These are phyloP conservation scores for Melanaphis sacchari DNA, from an alignment of 1,140 invertebrate species.

Conservation along the genomic window DNA sequence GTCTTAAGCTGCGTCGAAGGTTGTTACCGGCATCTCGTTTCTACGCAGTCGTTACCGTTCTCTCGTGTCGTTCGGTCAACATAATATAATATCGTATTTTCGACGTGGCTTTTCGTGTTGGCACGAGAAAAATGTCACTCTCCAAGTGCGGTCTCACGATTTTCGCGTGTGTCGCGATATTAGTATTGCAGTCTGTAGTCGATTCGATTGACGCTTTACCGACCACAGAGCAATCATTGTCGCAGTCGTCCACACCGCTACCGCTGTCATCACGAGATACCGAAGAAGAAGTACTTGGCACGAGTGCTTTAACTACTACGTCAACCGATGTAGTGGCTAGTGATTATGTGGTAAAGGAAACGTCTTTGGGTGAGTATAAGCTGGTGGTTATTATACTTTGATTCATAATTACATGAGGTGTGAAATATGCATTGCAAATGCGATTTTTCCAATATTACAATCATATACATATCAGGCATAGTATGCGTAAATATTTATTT, in stretches of 20 bases:
- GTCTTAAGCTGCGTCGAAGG: background rate
- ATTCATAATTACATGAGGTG: background rate
- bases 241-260: background rate
- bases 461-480: background rate
- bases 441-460: background rate
- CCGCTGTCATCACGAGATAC: background rate
- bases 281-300: background rate
- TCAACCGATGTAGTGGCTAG: background rate
- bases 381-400: background rate
- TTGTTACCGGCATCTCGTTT: background rate
- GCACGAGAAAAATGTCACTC: background rate
- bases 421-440: background rate
- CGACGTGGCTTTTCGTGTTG: background rate
- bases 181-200: background rate
- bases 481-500: too few species aligned
- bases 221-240: background rate
- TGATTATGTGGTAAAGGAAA: background rate
- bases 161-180: background rate
- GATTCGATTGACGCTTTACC: background rate
- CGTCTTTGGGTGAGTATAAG: background rate
- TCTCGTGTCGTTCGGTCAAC: background rate
- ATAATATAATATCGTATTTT: background rate
- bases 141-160: background rate
- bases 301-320: background rate
- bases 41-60: background rate